Evolutionary conservation across 2,888 invertebrate genomes (phyloP), one percentile per base, ranked within the genome.

Genomic region (Junonia oenone): DNA sequence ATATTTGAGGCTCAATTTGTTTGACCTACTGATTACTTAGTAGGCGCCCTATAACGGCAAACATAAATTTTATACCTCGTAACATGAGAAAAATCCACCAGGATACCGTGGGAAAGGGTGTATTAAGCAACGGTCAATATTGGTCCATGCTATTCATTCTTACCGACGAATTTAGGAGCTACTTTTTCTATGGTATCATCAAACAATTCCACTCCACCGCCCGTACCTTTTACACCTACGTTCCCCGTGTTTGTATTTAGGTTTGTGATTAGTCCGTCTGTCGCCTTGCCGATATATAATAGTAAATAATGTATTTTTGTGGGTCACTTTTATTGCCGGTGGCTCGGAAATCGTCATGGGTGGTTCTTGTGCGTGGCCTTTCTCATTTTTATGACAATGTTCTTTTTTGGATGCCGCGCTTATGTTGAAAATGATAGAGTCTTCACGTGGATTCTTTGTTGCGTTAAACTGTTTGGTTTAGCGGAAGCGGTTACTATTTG

Each of bases 241-340:
- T 76, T 57, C 53, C 17, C 22, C 65, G 66, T 72, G 67, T 66
- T 70, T 64, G 65, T 83, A 82, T 90, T 84, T 87, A 80, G 69
- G 72, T 83, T 86, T 80, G 79, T 82, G 81, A 87, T 89, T 90
- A 89, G 83, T 76, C 67, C 69, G 77, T 75, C 76, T 87, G 88
- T 87, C 87, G 78, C 82, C 70, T 77, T 78, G 83, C 80, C 82
- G 85, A 86, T 86, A 83, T 80, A 85, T 87, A 83, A 88, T 89
- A 83, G 86, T 89, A 88, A 85, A 89, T 90, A 88, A 88, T 86
- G 84, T 80, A 83, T 86, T 84, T 88, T 89, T 83, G 87, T 81
- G 81, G 83, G 76, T 79, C 81, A 82, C 71, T 88, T 88, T 88
- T 86, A 88, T 82, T 83, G 76, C 79, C 75, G 71, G 69, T 64